Percentiles rank a stretch among this genome's conserved stretches.
Conservation (phyloP, 2,888 invertebrate species). For the Eupithecia pulchellata region DNA sequence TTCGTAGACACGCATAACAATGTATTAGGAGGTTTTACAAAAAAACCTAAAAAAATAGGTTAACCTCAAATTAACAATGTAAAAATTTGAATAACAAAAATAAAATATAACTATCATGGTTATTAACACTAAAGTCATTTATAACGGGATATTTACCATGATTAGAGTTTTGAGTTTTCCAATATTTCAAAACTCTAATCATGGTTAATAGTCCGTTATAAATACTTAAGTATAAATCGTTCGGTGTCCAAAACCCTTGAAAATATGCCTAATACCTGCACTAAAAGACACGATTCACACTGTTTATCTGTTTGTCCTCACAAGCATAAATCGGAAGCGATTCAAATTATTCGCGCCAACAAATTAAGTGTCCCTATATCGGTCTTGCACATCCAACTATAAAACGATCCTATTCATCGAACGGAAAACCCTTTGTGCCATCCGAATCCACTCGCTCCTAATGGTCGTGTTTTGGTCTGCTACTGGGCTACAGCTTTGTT, state of each 20-base stretch:
- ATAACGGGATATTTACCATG: too few relatives aligned
- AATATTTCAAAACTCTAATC: too few relatives aligned
- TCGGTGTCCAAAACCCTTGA: background rate
- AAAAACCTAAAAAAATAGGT: too few relatives aligned
- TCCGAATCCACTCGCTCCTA: slow-evolving; percentile 69
- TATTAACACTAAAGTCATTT: too few relatives aligned
- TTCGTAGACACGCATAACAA: too few relatives aligned
- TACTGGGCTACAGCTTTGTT: slow-evolving; percentile 16
- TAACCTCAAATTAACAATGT: too few relatives aligned
- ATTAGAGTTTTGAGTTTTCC: too few relatives aligned
- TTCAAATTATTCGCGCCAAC: slow-evolving; percentile 28
- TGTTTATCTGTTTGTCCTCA: slow-evolving; percentile 9
- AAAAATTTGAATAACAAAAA: too few relatives aligned
- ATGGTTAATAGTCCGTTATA: too few relatives aligned
- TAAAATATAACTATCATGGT: too few relatives aligned
- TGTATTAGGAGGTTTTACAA: too few relatives aligned
- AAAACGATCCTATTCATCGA: slow-evolving; percentile 71
- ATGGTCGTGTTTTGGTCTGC: slow-evolving; percentile 80
- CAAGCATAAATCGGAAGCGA: slow-evolving; percentile 13
- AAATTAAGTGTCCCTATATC: slow-evolving; percentile 39
- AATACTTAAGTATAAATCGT: too few relatives aligned
- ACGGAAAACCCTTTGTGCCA: slow-evolving; percentile 78
- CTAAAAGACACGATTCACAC: background rate
- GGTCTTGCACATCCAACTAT: slow-evolving; percentile 48
- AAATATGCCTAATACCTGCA: background rate